These are phyloP conservation scores for Drosophila aff. DNA, from an alignment of 1,140 invertebrate species.

Conservation along the genomic window DNA sequence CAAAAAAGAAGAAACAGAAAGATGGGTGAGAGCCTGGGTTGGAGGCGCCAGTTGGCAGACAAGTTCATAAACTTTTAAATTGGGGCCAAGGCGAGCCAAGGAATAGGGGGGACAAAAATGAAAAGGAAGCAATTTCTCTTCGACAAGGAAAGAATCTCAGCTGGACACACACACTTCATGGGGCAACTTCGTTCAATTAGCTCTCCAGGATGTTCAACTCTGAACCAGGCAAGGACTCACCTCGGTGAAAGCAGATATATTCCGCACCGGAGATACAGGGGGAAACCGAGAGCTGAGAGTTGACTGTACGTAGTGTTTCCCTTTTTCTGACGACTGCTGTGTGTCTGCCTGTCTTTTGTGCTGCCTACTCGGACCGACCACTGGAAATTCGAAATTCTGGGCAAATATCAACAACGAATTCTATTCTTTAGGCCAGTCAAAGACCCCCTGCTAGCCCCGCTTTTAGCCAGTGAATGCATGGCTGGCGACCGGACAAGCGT, in stretches of 20 bases:
- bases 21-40: constrained; percentile 9
- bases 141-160: constrained; percentile 31
- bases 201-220: constrained; percentile 25
- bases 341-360: constrained; percentile 14
- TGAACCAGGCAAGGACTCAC: constrained; percentile 13
- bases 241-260: constrained; percentile 36
- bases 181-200: constrained; percentile 45
- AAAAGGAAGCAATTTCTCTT: constrained; percentile 22
- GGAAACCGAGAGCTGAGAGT: constrained; percentile 20
- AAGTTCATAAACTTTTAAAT: constrained; percentile 88
- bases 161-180: constrained; percentile 32
- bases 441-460: not conserved
- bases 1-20: constrained; percentile 29
- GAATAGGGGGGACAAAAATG: not conserved
- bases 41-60: constrained; percentile 85
- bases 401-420: constrained; percentile 23
- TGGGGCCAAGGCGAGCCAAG: constrained; percentile 85
- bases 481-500: constrained; percentile 28
- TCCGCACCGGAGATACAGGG: constrained; percentile 20
- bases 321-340: constrained; percentile 29
- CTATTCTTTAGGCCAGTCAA: constrained; percentile 29
- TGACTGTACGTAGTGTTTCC: constrained; percentile 32
- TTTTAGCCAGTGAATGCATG: constrained; percentile 29
- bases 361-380: constrained; percentile 38
- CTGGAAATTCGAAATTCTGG: constrained; percentile 19